Evolutionary conservation across 2,888 invertebrate species (phyloP).

Genomic region (Griposia aprilina): DNA sequence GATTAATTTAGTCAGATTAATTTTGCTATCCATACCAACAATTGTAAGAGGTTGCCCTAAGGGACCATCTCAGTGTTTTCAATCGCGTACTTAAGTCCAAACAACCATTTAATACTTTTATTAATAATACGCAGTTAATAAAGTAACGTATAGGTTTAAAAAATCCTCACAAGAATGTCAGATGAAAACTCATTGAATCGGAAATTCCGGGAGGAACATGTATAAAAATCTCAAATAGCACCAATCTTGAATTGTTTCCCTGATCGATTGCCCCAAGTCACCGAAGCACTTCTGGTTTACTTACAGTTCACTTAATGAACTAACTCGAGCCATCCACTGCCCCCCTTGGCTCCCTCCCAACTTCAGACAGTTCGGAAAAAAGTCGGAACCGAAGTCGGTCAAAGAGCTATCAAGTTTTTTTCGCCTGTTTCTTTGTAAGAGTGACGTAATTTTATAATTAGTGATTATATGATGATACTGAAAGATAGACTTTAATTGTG

Average conservation of each 20-base stretch:
- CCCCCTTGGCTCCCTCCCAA: constrained; percentile 62
- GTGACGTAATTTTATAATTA: constrained; percentile 51
- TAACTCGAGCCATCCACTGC: constrained; percentile 51
- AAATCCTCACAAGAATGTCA: background rate
- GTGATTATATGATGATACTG: constrained; percentile 10
- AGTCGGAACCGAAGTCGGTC: constrained; percentile 44
- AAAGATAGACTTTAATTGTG: constrained; percentile 8
- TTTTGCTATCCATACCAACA: background rate
- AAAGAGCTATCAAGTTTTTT: constrained; percentile 51
- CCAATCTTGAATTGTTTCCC: constrained; percentile 44
- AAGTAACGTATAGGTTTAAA: background rate
- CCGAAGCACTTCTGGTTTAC: constrained; percentile 52
- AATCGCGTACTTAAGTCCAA: background rate
- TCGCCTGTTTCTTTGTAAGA: constrained; percentile 38
- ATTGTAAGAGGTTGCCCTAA: background rate
- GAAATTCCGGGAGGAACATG: no score
- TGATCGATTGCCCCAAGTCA: constrained; percentile 54
- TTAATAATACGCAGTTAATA: background rate
- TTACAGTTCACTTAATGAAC: constrained; percentile 67
- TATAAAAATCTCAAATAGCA: background rate
- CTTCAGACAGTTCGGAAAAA: constrained; percentile 53
- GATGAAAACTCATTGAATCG: background rate
- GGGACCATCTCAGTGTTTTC: background rate
- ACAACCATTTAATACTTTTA: background rate
- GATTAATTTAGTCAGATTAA: background rate